Evolutionary conservation across 2,113 vertebrate genomes (phyloP).

Genomic region (Corythoichthys intestinalis): DNA sequence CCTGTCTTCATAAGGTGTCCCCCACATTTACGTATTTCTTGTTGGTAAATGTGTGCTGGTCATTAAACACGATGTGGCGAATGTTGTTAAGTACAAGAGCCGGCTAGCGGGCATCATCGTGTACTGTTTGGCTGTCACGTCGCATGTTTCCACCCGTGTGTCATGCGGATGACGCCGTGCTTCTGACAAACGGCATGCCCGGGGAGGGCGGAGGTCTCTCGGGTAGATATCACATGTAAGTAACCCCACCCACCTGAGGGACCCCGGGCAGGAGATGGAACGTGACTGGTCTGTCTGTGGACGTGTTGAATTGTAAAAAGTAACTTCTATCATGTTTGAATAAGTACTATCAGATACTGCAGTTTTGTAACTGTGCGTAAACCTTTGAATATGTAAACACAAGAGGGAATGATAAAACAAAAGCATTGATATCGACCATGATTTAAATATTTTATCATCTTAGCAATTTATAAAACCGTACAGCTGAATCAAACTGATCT

Average conservation of each 20-base stretch:
- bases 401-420: background rate
- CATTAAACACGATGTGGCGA: background rate
- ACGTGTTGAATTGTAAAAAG: background rate
- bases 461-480: background rate
- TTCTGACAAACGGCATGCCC: background rate
- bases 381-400: background rate
- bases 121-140: constrained; percentile 17
- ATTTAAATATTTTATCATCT: background rate
- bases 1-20: background rate
- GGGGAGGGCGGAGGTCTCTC: background rate
- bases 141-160: constrained; percentile 21
- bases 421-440: background rate
- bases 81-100: background rate
- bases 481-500: background rate
- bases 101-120: background rate
- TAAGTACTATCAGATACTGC: background rate
- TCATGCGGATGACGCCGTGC: constrained; percentile 3
- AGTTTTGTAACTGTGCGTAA: background rate
- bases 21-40: background rate
- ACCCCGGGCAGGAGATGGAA: background rate
- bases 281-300: background rate
- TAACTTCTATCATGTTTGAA: background rate
- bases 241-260: background rate
- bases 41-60: background rate
- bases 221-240: background rate